Base-by-base conservation (phyloP, 2,113 vertebrate species). In the Hippocampus zosterae region DNA sequence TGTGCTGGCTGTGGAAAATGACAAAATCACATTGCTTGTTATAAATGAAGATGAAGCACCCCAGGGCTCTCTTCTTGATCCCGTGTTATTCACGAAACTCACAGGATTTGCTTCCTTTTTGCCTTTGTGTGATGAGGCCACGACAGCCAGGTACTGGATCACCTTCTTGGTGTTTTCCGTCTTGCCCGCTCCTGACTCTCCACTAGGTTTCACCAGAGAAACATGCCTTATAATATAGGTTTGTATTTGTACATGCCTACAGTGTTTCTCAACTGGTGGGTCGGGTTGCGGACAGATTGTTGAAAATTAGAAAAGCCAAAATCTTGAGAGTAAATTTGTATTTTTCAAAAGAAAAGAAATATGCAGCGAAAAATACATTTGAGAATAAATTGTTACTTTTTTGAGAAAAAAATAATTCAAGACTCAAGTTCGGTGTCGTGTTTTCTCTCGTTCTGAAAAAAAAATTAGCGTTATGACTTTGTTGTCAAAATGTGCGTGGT, bases 101-200 rank as follows among this genome's bases (percentile, higher is more conserved):
- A 92, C 91, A 33, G 89, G 82, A 61, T 74, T 84, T 5, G n/a
- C 2, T 1, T 90, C 88, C 61, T 85, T 91, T 77, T 97, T 98
- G 88, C 94, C 94, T 77, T 99, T 99, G 73, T 98, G 96, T 0
- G 96, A 97, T 10, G 96, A 97, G 46, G 97, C 96, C 23, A 98
- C 91, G 33, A 97, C 87, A 0, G 96, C 97, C 88, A 99, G 89
- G 83, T 99, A 99, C 90, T 98, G 97, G 81, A 99, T 99, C 77
- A 99, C 97, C 82, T 99, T 99, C 89, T 98, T 98, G 79, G 97
- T 98, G 75, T 98, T 98, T 80, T 98, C 97, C 0, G 97, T 98
- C 85, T 99, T 99, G 56, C 97, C 97, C 0, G 97, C 97, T 60
- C 97, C 97, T 56, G 97, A 99, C 90, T 98, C 97, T 3, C 97